Percentiles rank a stretch among this genome's conserved stretches.
Conservation (phyloP, 2,888 invertebrate genomes). For the Phaonia tiefii region DNA sequence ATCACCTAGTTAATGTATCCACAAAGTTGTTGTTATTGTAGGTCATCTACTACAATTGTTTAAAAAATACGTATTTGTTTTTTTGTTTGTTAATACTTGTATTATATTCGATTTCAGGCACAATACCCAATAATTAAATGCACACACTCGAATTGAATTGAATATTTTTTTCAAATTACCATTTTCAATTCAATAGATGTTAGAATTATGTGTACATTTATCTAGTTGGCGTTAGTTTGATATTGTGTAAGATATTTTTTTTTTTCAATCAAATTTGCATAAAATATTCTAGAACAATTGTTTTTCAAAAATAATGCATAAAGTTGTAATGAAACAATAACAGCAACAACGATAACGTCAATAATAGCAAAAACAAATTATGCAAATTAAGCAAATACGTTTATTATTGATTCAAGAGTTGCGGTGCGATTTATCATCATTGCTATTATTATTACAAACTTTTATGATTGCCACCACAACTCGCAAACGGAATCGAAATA, state of each 20-base stretch:
- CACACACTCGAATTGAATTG: constrained; percentile 18
- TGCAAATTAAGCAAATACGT: constrained; percentile 31
- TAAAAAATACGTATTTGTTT: constrained; percentile 9
- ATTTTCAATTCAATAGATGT: constrained; percentile 22
- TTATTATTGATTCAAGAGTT: constrained; percentile 13
- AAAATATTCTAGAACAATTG: constrained; percentile 37
- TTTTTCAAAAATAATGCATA: constrained; percentile 29
- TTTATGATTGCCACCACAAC: constrained; percentile 9
- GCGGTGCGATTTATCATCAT: constrained; percentile 29
- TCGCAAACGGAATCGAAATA: neutral
- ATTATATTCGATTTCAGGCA: constrained; percentile 13
- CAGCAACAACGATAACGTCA: neutral
- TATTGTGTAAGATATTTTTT: constrained; percentile 27
- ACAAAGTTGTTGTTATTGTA: constrained; percentile 9
- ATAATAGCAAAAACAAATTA: constrained; percentile 40
- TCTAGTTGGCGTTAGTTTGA: no score
- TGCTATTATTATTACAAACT: constrained; percentile 10
- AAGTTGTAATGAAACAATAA: neutral
- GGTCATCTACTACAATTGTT: constrained; percentile 36
- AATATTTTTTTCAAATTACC: constrained; percentile 25
- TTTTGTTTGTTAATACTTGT: constrained; percentile 1
- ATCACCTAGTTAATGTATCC: constrained; percentile 14
- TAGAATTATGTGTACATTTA: neutral
- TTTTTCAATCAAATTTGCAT: constrained; percentile 33
- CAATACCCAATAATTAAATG: constrained; percentile 34